These are phyloP conservation scores for Pachliopta kotzebuea DNA, from an alignment of 2,888 invertebrate genomes.

Conservation along the genomic window DNA sequence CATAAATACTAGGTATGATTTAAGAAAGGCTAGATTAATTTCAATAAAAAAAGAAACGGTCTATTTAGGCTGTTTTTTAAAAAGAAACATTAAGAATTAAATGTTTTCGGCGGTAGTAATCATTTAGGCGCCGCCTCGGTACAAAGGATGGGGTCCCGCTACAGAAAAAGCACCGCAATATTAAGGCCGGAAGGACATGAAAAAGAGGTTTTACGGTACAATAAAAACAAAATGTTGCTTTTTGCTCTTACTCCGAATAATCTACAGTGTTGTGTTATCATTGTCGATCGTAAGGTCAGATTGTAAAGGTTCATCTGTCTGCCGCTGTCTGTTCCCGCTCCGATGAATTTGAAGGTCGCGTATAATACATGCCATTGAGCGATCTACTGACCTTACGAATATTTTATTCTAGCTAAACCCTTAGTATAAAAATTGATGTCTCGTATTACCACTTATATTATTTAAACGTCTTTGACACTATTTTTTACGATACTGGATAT, in stretches of 20 bases:
- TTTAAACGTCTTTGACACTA: no score
- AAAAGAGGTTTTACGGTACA: constrained; percentile 28
- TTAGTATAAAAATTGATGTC: no score
- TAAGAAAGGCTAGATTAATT: no score
- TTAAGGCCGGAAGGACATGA: constrained; percentile 30
- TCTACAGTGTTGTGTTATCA: constrained; percentile 22
- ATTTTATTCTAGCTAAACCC: constrained; percentile 5
- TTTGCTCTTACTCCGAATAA: constrained; percentile 22
- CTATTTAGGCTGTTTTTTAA: background rate
- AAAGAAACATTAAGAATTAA: constrained; percentile 14
- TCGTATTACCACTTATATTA: no score
- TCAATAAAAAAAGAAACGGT: no score
- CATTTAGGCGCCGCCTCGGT: constrained; percentile 2
- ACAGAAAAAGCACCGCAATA: constrained; percentile 20
- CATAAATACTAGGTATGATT: no score
- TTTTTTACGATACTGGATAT: no score
- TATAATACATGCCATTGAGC: constrained; percentile 14
- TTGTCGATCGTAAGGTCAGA: constrained; percentile 30
- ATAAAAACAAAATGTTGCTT: constrained; percentile 29
- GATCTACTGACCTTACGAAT: background rate
- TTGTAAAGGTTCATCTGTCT: constrained; percentile 29
- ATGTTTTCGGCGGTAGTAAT: constrained; percentile 10
- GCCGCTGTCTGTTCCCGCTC: constrained; percentile 22
- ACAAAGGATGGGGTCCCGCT: constrained; percentile 15
- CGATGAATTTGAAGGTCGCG: constrained; percentile 23